A percentile compares a stretch with the other conserved stretches of the same genome.
Conservation (phyloP, 2,113 vertebrate genomes). For the Rousettus leschenaultii region DNA sequence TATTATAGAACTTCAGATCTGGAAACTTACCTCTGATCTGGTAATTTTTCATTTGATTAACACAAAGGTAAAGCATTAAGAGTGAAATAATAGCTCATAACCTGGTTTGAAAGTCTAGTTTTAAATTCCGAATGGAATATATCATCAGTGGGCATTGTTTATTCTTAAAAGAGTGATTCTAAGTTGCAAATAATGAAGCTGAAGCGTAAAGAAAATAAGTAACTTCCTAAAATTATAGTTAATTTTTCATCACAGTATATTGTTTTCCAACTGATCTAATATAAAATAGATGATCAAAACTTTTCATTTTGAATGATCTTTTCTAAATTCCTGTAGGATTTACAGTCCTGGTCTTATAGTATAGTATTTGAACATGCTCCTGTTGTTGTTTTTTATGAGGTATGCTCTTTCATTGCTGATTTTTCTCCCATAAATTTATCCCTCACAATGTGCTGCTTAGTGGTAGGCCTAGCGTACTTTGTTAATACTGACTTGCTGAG, state of each 20-base stretch:
- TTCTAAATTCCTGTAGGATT: not conserved
- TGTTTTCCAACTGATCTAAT: not conserved
- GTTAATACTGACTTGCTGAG: not conserved
- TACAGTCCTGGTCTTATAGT: not conserved
- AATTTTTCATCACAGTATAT: not conserved
- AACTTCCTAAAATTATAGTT: conserved; percentile 3
- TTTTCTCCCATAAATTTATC: not conserved
- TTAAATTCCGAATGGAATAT: conserved; percentile 21
- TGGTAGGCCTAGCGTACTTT: not conserved
- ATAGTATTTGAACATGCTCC: not conserved
- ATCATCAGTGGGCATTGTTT: not conserved
- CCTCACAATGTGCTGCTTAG: not conserved
- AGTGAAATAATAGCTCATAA: not conserved
- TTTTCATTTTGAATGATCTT: not conserved
- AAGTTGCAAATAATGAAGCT: not conserved
- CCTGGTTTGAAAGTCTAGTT: not conserved
- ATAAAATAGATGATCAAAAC: not conserved
- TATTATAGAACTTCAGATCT: not conserved
- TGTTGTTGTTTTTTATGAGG: not conserved
- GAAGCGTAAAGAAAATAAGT: not conserved
- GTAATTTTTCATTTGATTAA: not conserved
- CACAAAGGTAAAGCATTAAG: not conserved
- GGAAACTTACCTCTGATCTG: not conserved
- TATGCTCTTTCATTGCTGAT: not conserved
- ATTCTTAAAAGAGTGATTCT: not conserved